phyloP scores from a whole-genome alignment of 2,113 vertebrate species.

The Zosterops hypoxanthus region DNA sequence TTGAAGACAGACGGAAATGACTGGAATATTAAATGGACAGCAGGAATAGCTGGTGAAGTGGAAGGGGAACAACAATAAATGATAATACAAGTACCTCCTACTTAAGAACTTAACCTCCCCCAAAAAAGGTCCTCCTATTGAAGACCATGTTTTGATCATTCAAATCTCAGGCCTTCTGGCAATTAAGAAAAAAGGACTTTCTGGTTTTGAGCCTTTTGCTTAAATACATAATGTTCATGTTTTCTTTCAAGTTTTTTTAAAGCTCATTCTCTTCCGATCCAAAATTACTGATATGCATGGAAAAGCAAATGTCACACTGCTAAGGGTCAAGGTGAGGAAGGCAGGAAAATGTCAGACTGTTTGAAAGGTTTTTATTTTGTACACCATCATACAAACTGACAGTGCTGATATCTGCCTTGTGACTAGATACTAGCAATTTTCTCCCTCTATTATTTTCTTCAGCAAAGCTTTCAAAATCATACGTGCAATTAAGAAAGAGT shows the following conservation, averaged over 20 bases:
- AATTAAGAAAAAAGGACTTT: background rate
- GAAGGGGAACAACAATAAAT: background rate
- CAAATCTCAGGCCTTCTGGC: background rate
- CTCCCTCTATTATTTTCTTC: background rate
- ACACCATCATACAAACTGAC: background rate
- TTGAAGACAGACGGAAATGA: background rate
- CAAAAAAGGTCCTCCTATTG: background rate
- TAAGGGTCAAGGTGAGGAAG: accelerated
- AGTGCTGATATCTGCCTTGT: background rate
- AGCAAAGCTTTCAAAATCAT: background rate
- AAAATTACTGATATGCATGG: background rate
- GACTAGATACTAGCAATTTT: background rate
- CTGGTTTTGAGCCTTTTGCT: background rate
- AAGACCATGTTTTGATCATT: background rate
- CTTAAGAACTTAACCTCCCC: background rate
- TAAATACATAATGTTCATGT: background rate
- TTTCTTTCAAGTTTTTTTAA: background rate
- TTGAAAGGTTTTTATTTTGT: background rate
- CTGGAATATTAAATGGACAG: background rate
- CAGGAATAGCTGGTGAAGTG: background rate
- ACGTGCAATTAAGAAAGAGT: background rate
- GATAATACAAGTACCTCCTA: background rate
- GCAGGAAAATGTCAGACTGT: background rate
- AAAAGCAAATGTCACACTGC: background rate
- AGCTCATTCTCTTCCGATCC: background rate